Conservation (phyloP, 2,797 vertebrate species). For the Mionectes olivaceus region DNA sequence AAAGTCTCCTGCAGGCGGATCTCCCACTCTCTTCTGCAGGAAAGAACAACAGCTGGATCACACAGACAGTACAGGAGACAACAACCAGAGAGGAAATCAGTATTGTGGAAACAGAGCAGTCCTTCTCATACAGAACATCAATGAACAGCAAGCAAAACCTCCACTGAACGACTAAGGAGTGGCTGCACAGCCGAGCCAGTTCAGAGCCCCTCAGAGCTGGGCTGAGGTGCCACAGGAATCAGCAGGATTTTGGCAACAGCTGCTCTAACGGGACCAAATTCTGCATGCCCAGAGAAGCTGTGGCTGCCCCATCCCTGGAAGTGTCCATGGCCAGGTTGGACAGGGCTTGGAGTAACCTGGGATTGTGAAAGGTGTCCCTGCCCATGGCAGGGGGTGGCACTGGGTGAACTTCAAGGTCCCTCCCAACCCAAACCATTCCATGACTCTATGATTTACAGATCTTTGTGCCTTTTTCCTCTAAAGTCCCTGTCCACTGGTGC, state of each 20-base stretch:
- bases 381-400: neutral
- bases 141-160: neutral
- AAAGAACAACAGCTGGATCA: conserved; percentile 22
- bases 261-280: neutral
- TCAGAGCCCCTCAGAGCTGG: neutral
- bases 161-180: neutral
- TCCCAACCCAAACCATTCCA: neutral
- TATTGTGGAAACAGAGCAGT: fast-evolving
- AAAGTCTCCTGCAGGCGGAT: conserved; percentile 93
- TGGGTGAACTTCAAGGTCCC: neutral
- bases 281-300: neutral
- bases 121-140: neutral
- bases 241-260: neutral
- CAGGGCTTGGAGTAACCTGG: neutral
- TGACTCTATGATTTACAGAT: neutral
- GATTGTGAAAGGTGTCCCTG: neutral
- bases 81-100: neutral
- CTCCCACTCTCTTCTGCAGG: conserved; percentile 94
- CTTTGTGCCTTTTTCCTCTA: neutral
- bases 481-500: neutral
- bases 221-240: neutral
- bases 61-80: neutral
- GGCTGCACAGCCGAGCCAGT: neutral
- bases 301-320: neutral
- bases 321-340: neutral